Conservation (phyloP, 2,888 invertebrate species). For the Leptinotarsa tumamoca region DNA sequence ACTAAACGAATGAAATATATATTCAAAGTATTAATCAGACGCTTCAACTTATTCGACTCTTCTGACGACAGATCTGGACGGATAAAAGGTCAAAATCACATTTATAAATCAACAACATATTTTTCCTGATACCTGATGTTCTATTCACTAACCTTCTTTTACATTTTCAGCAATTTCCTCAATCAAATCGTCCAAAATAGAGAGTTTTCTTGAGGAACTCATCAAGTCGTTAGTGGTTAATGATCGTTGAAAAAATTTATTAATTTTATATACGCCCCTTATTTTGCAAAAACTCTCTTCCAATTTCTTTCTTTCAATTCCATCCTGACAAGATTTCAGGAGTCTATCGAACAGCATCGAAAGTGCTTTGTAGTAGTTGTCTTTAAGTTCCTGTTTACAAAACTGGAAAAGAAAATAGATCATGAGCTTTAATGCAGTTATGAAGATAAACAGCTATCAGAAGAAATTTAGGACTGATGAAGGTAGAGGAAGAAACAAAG, state of each 20-base stretch:
- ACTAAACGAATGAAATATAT: too few relatives aligned
- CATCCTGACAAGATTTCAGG: constrained; percentile 22
- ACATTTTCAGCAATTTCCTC: constrained; percentile 36
- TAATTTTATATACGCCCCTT: constrained; percentile 43
- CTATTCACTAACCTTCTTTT: constrained; percentile 25
- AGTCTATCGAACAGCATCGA: constrained; percentile 38
- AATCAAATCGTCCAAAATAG: constrained; percentile 46
- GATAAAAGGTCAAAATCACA: too few relatives aligned
- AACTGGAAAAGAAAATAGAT: neutral
- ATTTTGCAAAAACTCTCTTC: constrained; percentile 37
- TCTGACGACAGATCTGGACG: too few relatives aligned
- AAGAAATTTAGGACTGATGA: too few relatives aligned
- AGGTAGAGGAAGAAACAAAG: too few relatives aligned
- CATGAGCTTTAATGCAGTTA: neutral
- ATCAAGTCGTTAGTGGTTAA: constrained; percentile 42
- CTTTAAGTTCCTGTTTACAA: constrained; percentile 5
- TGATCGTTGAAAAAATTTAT: constrained; percentile 41
- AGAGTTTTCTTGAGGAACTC: constrained; percentile 23
- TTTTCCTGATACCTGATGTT: too few relatives aligned
- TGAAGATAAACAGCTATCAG: neutral
- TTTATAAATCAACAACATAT: too few relatives aligned
- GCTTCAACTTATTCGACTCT: too few relatives aligned
- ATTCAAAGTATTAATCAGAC: too few relatives aligned
- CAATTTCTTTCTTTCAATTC: constrained; percentile 19
- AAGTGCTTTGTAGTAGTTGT: constrained; percentile 44